Base-by-base conservation (phyloP, 2,113 vertebrate genomes). In the Ploceus nigricollis region DNA sequence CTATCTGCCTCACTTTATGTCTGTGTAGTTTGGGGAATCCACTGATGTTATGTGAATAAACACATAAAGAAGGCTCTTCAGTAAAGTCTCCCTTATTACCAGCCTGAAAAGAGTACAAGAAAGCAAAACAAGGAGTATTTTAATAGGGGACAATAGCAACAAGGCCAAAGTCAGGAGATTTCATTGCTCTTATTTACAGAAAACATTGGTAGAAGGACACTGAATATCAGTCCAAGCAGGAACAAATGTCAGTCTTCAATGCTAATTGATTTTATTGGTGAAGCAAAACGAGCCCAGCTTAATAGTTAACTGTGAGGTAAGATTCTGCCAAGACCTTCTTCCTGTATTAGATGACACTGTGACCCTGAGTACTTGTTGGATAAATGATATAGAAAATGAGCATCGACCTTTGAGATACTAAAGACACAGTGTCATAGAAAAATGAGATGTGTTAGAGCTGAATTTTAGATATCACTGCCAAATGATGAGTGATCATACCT, bases 261-360 rank as follows among this genome's bases (percentile, higher is more conserved):
- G 31, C 24, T 64, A 85, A 93, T 83, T 88, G 88, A 78, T 95
- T 91, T 89, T 95, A 66, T 60, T 65, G 56, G 39, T 66, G 63
- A 94, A 81, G 68, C 44, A 83, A 70, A 84, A 56, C 0, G 1
- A 96, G 14, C 27, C 54, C n/a, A 54, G 14, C 44, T 73, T 94
- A 73, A 37, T 66, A 90, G 75, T 88, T 88, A 90, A 78, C 33
- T 65, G 23, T 73, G 50, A 88, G 87, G 83, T 51, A 81, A 72
- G 58, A 73, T 83, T 47, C 27, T 90, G 50, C 42, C 61, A 88
- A 76, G 85, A 65, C 28, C 25, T 78, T 77, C 53, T 79, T 96
- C 39, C 42, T 27, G 1, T 77, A 31, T 87, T 61, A 31, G 24
- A n/a, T 90, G 84, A 81, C 79, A 66, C 33, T 54, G 22, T 90